Conservation (phyloP, 92 coral and sea anemone species). For the Meandrina meandrites region DNA sequence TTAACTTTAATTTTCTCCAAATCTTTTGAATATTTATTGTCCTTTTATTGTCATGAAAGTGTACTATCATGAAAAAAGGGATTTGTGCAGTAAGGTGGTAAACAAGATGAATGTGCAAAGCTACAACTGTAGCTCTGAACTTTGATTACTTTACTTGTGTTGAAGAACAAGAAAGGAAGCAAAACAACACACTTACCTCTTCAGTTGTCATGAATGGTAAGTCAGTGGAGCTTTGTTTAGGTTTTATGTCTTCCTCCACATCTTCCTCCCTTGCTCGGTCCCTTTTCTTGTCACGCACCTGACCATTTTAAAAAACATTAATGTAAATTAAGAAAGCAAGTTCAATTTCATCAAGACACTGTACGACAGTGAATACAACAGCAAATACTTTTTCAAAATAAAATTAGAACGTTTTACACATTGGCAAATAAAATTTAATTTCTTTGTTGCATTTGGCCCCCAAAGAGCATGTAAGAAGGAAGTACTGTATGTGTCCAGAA, state of each 20-base stretch:
- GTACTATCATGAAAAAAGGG: too few relatives aligned
- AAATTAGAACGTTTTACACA: background rate
- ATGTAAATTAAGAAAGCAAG: background rate
- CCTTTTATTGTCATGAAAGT: too few relatives aligned
- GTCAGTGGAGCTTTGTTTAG: constrained; percentile 68
- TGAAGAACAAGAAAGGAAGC: too few relatives aligned
- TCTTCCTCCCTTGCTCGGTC: constrained; percentile 81
- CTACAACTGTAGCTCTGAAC: too few relatives aligned
- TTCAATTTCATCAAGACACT: too few relatives aligned
- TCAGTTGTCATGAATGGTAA: constrained; percentile 88
- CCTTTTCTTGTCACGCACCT: constrained; percentile 82
- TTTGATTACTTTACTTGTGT: too few relatives aligned
- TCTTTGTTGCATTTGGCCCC: background rate
- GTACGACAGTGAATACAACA: background rate
- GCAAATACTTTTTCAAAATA: background rate
- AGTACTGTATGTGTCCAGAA: background rate
- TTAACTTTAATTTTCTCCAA: too few relatives aligned
- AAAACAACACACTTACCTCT: constrained; percentile 58
- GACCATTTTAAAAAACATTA: background rate
- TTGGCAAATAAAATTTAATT: background rate
- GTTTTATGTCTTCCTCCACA: constrained; percentile 56
- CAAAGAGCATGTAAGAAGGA: too few relatives aligned
- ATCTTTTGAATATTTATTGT: too few relatives aligned
- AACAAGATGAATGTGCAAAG: background rate
- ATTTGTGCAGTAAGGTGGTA: too few relatives aligned